Base-by-base conservation (phyloP, 2,797 vertebrate species). In the Luscinia megarhynchos region DNA sequence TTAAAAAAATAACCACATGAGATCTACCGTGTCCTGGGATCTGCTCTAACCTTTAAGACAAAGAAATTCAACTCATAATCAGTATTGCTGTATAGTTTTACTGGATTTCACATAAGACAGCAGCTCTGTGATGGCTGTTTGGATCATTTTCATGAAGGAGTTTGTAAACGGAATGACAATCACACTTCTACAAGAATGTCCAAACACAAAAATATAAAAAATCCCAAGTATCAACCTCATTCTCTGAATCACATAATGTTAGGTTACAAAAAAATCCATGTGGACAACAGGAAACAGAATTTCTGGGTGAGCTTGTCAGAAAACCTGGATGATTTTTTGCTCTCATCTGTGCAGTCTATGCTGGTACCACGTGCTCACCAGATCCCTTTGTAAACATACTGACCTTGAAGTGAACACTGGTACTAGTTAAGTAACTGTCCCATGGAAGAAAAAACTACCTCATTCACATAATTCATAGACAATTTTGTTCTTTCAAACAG, bases 151-250 rank as follows among this genome's bases (percentile, higher is more conserved):
- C 34, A 36, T 66, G 21, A 76, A 54, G 11, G 43, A 75, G 11
- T 69, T 69, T 91, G 34, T 73, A 89, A 84, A 94, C 50, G 55
- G 24, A 88, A 63, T 84, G 84, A 90, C n/a, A 81, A 78, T 78
- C 34, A 69, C 8, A 17, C 19, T 78, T 74, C n/a, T 55, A 38
- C 10, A 64, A 87, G 81, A 93, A 45, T 41, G 50, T 51, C 20
- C 32, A 81, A 92, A 89, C 23, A 69, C 81, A 72, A 72, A 72
- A 81, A 34, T 23, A 86, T 20, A 67, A 14, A 53, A 75, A 88
- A 75, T 6, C 3, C 3, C 8, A 48, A 72, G 4, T n/a, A 85
- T 34, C 40, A 62, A 1, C 41, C 12, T 67, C 72, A 48, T 80
- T 81, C 32, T n/a, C 17, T 87, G 57, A 81, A 64, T 53, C 0